Evolutionary conservation across 2,888 invertebrate species (phyloP), one percentile per base, ranked within the genome.

Genomic region (Rhodophaea formosa): DNA sequence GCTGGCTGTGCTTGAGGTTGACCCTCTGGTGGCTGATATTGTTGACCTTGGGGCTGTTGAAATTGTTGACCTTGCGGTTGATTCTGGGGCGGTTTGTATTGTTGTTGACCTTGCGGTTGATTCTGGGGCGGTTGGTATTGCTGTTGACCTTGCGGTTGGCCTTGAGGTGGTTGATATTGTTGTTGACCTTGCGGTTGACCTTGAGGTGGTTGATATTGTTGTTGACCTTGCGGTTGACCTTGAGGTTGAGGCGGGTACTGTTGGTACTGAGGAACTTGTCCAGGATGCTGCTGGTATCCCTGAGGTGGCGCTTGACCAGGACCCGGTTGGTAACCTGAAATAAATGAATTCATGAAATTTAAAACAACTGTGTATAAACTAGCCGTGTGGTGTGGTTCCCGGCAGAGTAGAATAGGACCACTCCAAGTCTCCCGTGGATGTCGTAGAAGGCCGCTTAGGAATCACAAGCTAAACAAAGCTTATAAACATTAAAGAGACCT

Each of bases 281-380:
- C 59, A n/a, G 63, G 68, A 39, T 75, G 71, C 43, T 73, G 74
- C 29, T 70, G 79, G 32, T 79, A 81, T 1, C 65, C 69, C 59
- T 63, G 67, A 6, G 65, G 68, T 0, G 70, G 60, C 8, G 12
- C 42, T 35, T 61, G 61, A 7, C 58, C 63, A 14, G 61, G 65
- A 10, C 58, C 64, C 29, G 59, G 64, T 49, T 69, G 71, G 35
- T 64, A 68, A n/a, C 65, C 62, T 58, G 44, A 12, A 23, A 39
- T 35, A 53, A 14, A 39, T 53, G 14, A 35, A 7, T 30, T 6
- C 16, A 45, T 15, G 3, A 23, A 23, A 23, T 23, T 23, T 23
- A 2, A 23, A 23, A 23, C 5, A 23, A 23, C 23, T 23, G 23
- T 23, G 2, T 23, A 23, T 23, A 23, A n/a, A n/a, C n/a, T n/a